Evolutionary conservation across 2,113 vertebrate species (phyloP).

Genomic region (Alligator mississippiensis): DNA sequence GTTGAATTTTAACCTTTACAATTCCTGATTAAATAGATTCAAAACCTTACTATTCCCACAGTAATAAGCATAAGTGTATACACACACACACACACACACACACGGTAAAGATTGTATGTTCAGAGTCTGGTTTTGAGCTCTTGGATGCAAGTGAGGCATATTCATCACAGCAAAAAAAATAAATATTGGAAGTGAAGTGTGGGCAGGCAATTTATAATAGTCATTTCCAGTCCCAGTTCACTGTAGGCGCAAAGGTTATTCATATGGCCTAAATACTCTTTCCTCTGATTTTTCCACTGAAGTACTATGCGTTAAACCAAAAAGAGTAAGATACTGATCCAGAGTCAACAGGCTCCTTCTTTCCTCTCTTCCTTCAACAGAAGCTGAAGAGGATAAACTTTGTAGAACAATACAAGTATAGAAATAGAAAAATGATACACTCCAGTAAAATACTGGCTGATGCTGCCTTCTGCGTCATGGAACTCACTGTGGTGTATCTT

Average conservation of each 20-base stretch:
- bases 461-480: neutral
- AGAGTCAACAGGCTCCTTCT: neutral
- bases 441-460: neutral
- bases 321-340: neutral
- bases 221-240: neutral
- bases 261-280: neutral
- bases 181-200: neutral
- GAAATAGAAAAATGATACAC: neutral
- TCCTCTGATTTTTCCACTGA: neutral
- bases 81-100: neutral
- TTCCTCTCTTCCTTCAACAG: slow-evolving; percentile 35
- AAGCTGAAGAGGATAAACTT: neutral
- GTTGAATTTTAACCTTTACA: neutral
- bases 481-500: neutral
- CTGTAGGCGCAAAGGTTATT: slow-evolving; percentile 37
- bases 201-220: neutral
- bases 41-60: neutral
- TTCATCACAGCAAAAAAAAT: neutral
- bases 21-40: neutral
- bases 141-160: neutral
- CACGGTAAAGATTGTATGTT: neutral
- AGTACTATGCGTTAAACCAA: neutral
- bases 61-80: neutral
- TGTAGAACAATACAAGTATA: slow-evolving; percentile 17
- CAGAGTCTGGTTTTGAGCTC: neutral